Evolutionary conservation across 2,113 vertebrate genomes (phyloP), one percentile per base, ranked within the genome.

Genomic region (Alethe diademata): DNA sequence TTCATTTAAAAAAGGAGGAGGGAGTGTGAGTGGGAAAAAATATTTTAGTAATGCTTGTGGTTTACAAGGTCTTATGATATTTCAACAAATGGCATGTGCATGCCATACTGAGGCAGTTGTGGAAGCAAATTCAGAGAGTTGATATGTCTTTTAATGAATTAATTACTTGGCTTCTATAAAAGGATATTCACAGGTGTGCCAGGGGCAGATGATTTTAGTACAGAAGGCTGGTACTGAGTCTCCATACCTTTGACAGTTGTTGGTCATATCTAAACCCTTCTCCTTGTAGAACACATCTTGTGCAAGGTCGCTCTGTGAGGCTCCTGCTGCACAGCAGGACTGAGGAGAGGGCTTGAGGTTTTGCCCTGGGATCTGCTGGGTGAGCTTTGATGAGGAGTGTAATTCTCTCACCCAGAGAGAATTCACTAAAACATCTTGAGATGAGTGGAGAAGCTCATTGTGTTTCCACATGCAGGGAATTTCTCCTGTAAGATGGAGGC

Each of bases 311-410:
- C 16, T 80, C 58, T 62, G 18, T 15, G 36, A 38, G 67, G 54
- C 25, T 76, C 19, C 0, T 0, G 19, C 36, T 54, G 26, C 0
- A 0, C 35, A 13, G 64, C 0, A 0, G 42, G 56, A 14, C 33
- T 1, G 1, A 25, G 57, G 26, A 42, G 12, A 53, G 38, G 38
- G 69, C 38, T n/a, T 14, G 9, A 50, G 12, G 9, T 14, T 86
- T 65, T 50, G 3, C 20, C 6, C 35, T 36, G 43, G 53, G 26
- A 50, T 36, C 40, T 89, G 29, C 65, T 78, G 80, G 33, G 4
- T 70, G 60, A 51, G 22, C 14, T 64, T 38, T 64, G 50, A 19
- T 58, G n/a, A 26, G 19, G 19, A 53, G 26, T 7, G 11, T 6
- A 8, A 20, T 66, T 66, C 23, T 53, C 35, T 78, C 51, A 42